Evolutionary conservation across 2,797 vertebrate species (phyloP), one percentile per base, ranked within the genome.

Genomic region (Gadopsis marmoratus): DNA sequence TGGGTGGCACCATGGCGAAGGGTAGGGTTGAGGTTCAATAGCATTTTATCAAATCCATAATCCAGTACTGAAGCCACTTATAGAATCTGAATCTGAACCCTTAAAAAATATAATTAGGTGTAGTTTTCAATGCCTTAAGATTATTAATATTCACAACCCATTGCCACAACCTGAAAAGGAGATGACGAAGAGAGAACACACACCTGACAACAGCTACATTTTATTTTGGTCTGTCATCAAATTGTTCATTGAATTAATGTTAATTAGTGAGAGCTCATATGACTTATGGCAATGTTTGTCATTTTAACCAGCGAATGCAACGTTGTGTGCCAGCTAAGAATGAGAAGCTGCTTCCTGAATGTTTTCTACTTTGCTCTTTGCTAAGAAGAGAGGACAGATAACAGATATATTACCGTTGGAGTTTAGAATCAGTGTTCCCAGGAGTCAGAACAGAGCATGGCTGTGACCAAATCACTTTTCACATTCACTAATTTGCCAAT

Each of bases 1-100:
- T 56, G 12, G 55, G 67, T 66, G 56, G 71, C 21, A 79, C 50
- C 23, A 56, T 56, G 64, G 26, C 3, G 3, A 73, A 68, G 71
- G 53, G 53, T 21, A 68, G 39, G 35, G 21, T 48, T 47, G 23
- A n/a, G n/a, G 5, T 64, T 63, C 21, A 41, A 26, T 6, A 45
- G 10, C 14, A 48, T 51, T 70, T 70, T 23, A 21, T 56, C 23
- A 47, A 54, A 39, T 33, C 5, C 13, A 51, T 6, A 7, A 10
- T 39, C 23, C 43, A 39, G 10, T 9, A n/a, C 48, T 16, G 16
- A 33, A 14, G 21, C 50, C 19, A 45, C 4, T 45, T n/a, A 17
- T 37, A 62, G 60, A 61, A 47, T 33, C 29, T 33, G 13, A 60
- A 67, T 48, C 23, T 58, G 10, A 43, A 11, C 47, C 29, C 26